Evolutionary conservation across 1,140 invertebrate genomes (phyloP).

Genomic region (Trichogramma pretiosum): DNA sequence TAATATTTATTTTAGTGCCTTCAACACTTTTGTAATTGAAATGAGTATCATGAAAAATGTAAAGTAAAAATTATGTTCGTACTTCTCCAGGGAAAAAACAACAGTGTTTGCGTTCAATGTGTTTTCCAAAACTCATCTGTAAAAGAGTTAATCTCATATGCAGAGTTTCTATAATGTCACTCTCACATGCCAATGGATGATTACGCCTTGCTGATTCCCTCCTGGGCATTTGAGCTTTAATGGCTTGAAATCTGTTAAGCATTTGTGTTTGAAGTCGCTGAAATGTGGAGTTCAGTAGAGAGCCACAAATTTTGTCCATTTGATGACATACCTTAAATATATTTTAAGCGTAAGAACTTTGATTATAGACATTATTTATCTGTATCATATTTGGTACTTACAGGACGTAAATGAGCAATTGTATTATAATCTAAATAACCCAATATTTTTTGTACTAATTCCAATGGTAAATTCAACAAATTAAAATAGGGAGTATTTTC

Average conservation of each 20-base stretch:
- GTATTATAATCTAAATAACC: slow-evolving; percentile 65
- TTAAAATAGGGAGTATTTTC: slow-evolving; percentile 28
- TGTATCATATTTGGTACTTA: slow-evolving; percentile 54
- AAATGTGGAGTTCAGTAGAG: slow-evolving; percentile 72
- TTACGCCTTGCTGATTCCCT: slow-evolving; percentile 74
- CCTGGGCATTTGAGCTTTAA: slow-evolving; percentile 82
- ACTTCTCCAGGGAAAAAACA: slow-evolving; percentile 86
- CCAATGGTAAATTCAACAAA: slow-evolving; percentile 66
- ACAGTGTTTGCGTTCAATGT: slow-evolving; percentile 81
- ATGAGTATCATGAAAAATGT: slow-evolving; percentile 7
- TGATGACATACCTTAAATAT: slow-evolving; percentile 61
- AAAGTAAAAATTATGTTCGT: slow-evolving; percentile 28
- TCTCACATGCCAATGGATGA: slow-evolving; percentile 76
- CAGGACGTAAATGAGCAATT: slow-evolving; percentile 65
- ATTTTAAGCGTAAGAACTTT: too few relatives aligned
- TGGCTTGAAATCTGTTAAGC: slow-evolving; percentile 69
- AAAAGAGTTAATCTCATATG: slow-evolving; percentile 78
- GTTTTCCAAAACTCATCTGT: slow-evolving; percentile 86
- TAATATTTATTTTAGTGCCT: background rate
- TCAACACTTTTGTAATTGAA: background rate
- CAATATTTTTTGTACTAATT: slow-evolving; percentile 72
- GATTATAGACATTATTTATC: background rate
- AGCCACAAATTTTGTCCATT: slow-evolving; percentile 68
- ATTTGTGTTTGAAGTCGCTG: slow-evolving; percentile 70
- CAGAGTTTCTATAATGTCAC: slow-evolving; percentile 80